Percentiles rank a stretch among this genome's conserved stretches.
These are phyloP conservation scores for Drosophila orena DNA, from an alignment of 1,140 invertebrate species.

Conservation along the genomic window DNA sequence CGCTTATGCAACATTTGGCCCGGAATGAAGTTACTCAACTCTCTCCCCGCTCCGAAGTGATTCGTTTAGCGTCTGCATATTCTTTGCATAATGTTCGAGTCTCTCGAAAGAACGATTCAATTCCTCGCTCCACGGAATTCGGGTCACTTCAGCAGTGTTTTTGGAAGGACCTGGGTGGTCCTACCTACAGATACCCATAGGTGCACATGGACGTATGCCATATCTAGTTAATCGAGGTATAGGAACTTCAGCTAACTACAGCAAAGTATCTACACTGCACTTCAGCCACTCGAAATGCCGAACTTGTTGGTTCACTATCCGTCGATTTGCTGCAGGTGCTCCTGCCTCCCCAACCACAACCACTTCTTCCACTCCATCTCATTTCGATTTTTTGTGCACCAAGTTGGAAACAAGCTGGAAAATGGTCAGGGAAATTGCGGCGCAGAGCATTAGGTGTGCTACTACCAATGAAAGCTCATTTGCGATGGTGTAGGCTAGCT, in stretches of 20 bases:
- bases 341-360: not conserved
- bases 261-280: too few relatives aligned
- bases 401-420: constrained; percentile 57
- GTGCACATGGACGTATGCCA: too few relatives aligned
- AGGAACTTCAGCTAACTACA: too few relatives aligned
- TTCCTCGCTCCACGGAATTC: constrained; percentile 27
- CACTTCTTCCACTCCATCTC: constrained; percentile 22
- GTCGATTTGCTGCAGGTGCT: constrained; percentile 60
- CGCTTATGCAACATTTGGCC: constrained; percentile 61
- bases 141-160: constrained; percentile 30
- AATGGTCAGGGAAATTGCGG: constrained; percentile 19
- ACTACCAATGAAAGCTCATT: constrained; percentile 39
- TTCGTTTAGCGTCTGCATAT: constrained; percentile 9
- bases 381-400: constrained; percentile 24
- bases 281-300: not conserved
- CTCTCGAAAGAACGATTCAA: not conserved
- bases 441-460: constrained; percentile 52
- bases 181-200: too few relatives aligned
- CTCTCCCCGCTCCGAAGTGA: constrained; percentile 9
- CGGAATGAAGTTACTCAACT: constrained; percentile 60
- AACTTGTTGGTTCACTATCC: constrained; percentile 48
- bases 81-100: constrained; percentile 43
- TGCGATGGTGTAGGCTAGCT: constrained; percentile 17
- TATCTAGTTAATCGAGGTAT: too few relatives aligned
- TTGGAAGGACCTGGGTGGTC: too few relatives aligned